Base-by-base conservation (phyloP, 2,113 vertebrate species). In the Peromyscus maniculatus region DNA sequence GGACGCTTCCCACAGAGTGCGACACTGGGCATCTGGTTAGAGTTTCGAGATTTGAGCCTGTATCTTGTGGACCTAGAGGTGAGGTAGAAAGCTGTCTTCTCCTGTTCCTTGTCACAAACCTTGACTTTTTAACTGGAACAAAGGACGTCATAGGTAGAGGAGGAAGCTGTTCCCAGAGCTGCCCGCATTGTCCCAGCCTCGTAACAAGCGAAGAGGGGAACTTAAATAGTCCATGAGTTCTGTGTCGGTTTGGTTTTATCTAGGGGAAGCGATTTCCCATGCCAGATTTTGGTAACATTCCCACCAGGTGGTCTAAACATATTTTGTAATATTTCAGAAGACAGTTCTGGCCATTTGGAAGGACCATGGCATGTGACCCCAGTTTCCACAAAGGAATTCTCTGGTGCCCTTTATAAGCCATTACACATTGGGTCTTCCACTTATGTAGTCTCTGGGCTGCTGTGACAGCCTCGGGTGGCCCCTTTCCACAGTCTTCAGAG, bases 321-420 rank as follows among this genome's bases (percentile, higher is more conserved):
- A 62, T 59, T 62, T 39, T 12, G 39, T 59, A 39, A 62, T 43
- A 59, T 57, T 28, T 31, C 49, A 16, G 31, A 69, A 87, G 64
- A 0, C 64, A 46, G 49, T 46, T 78, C 77, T 74, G 39, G 19
- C 62, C 43, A 36, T 59, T 71, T 71, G 36, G 77, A 77, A 78
- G 46, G 36, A 74, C 36, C n/a, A 7, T 64, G n/a, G 46, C 33
- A 2, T 83, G 24, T 57, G 43, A 3, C 82, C 69, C 59, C 15
- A 17, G 8, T 77, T 89, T 92, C 87, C 91, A 67, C 46, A 1
- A 66, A 71, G 67, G 39, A 79, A 15, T 87, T 96, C 91, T 89
- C 62, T 49, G 22, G 77, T 46, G 13, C 22, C 36, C 15, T 91
- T 86, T 86, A 49, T 69, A 46, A 89, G 46, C n/a, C 89, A 77